Percentiles rank a stretch among this genome's conserved stretches.
Conservation (phyloP, 2,113 vertebrate species). For the Bos indicus region DNA sequence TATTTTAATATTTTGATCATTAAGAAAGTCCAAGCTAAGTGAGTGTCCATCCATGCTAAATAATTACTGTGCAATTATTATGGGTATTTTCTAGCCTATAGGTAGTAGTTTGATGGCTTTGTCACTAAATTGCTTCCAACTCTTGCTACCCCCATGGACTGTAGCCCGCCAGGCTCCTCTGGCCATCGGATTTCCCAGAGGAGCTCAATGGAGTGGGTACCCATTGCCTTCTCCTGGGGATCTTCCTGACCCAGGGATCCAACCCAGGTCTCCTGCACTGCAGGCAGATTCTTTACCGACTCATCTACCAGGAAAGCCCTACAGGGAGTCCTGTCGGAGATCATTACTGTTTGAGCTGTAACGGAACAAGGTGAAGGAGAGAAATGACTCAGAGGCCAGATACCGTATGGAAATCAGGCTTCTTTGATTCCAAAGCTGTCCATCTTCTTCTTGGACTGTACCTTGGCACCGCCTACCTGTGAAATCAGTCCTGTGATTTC, state of each 20-base stretch:
- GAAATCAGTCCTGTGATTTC: background rate
- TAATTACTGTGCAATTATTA: background rate
- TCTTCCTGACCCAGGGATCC: background rate
- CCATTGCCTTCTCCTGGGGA: background rate
- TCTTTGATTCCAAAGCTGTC: background rate
- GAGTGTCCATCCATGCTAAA: background rate
- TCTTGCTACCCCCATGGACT: background rate
- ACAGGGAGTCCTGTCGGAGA: background rate
- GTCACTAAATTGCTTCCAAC: rapidly evolving
- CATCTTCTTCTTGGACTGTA: background rate
- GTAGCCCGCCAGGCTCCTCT: background rate
- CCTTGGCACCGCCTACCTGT: rapidly evolving
- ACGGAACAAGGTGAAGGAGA: background rate
- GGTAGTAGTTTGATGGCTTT: background rate
- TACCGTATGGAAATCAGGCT: too few relatives aligned
- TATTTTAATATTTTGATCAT: background rate
- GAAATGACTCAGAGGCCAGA: background rate
- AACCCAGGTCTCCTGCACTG: background rate
- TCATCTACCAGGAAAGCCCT: background rate
- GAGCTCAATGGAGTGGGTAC: background rate
- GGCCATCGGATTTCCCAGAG: background rate
- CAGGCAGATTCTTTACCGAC: background rate
- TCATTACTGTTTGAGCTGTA: background rate
- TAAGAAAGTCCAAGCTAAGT: background rate
- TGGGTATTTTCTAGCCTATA: background rate